Evolutionary conservation across 2,797 vertebrate species (phyloP).

Genomic region (Premnoplex brunnescens): DNA sequence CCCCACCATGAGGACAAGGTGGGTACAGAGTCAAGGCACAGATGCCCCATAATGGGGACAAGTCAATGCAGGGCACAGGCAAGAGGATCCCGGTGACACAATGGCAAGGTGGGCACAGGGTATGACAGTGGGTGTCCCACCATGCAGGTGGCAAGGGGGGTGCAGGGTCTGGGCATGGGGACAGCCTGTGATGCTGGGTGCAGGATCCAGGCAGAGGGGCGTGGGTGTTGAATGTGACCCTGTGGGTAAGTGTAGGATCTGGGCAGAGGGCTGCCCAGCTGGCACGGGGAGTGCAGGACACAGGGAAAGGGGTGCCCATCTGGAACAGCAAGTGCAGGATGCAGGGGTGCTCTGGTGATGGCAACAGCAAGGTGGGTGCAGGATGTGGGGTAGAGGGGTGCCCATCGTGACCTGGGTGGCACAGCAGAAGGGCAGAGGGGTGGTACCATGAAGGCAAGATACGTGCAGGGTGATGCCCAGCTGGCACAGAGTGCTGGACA

Average conservation of each 20-base stretch:
- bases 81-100: no score
- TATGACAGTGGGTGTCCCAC: no score
- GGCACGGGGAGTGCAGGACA: background rate
- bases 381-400: background rate
- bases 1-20: no score
- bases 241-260: background rate
- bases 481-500: background rate
- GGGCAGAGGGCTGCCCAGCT: background rate
- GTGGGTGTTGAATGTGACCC: background rate
- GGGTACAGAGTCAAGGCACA: no score
- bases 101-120: no score
- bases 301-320: background rate
- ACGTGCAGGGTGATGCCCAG: background rate
- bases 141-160: background rate
- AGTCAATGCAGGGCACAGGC: no score
- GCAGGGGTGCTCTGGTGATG: background rate
- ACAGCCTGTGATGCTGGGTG: background rate
- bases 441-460: background rate
- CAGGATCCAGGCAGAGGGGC: background rate
- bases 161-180: background rate
- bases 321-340: background rate
- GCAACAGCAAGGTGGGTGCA: background rate
- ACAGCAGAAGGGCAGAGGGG: background rate
- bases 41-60: no score
- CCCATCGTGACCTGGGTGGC: rapidly evolving